Percentiles rank a stretch among this genome's conserved stretches.
These are phyloP conservation scores for Elgaria multicarinata DNA, from an alignment of 2,113 vertebrate species.

Conservation along the genomic window DNA sequence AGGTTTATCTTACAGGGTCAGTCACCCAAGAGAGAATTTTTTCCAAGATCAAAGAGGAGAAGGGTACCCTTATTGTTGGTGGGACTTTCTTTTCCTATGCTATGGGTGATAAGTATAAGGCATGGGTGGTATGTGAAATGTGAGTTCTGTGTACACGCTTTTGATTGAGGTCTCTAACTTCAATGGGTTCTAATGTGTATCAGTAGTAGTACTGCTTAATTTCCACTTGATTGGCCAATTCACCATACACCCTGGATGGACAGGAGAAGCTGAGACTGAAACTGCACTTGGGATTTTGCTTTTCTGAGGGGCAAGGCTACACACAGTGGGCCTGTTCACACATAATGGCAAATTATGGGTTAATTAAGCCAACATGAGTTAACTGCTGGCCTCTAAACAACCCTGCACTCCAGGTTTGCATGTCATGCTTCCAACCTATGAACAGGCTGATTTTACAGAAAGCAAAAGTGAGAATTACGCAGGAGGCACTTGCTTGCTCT, in stretches of 20 bases:
- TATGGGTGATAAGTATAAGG: not conserved
- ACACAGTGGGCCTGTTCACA: not conserved
- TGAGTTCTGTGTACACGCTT: not conserved
- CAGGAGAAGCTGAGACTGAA: not conserved
- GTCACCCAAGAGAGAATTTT: not conserved
- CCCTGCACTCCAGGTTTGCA: no score
- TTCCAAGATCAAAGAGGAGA: not conserved
- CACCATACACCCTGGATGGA: not conserved
- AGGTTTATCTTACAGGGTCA: not conserved
- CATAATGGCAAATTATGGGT: no score
- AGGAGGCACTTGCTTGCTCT: no score
- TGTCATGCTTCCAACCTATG: no score
- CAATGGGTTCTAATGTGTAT: not conserved
- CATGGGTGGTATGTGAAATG: not conserved
- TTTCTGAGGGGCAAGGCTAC: rapidly evolving
- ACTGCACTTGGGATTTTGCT: rapidly evolving
- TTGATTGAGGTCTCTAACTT: not conserved
- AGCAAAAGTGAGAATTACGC: no score
- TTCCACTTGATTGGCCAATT: not conserved
- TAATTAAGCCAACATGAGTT: no score
- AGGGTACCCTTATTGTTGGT: not conserved
- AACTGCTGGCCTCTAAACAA: no score
- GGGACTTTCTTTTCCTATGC: not conserved
- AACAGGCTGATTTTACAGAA: no score
- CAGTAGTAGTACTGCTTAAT: not conserved